Conservation (phyloP, 2,888 invertebrate species). For the Drosophila formosana region DNA sequence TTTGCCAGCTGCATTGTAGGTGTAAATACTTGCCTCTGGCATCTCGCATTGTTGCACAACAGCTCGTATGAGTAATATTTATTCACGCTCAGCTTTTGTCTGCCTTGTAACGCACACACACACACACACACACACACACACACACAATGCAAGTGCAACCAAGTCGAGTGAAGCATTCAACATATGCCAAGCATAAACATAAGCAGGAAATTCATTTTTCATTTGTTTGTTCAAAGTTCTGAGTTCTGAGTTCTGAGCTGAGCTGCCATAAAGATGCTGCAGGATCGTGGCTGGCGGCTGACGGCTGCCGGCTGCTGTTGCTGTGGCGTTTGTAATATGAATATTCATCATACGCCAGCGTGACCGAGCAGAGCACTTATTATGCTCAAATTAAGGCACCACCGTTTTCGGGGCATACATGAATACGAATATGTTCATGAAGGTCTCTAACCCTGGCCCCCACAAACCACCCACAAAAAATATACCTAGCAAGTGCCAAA, state of each 20-base stretch:
- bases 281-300: constrained; percentile 9
- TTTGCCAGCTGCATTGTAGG: constrained; percentile 56
- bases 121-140: constrained; percentile 20
- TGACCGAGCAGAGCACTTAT: constrained; percentile 70
- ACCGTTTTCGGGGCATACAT: constrained; percentile 47
- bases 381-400: constrained; percentile 75
- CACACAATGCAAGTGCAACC: constrained; percentile 35
- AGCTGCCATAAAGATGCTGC: constrained; percentile 55
- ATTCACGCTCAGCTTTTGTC: constrained; percentile 74
- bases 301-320: constrained; percentile 31
- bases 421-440: constrained; percentile 49
- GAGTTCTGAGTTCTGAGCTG: constrained; percentile 18
- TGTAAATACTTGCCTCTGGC: constrained; percentile 76
- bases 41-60: constrained; percentile 65
- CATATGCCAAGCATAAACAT: constrained; percentile 79
- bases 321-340: constrained; percentile 60
- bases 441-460: constrained; percentile 21
- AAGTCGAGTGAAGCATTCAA: constrained; percentile 65
- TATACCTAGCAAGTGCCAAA: constrained; percentile 35
- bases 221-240: constrained; percentile 74
- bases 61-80: constrained; percentile 76
- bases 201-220: constrained; percentile 81
- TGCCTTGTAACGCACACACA: constrained; percentile 47
- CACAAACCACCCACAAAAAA: neutral
- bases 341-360: constrained; percentile 73